Base-by-base conservation (phyloP, 2,888 invertebrate genomes). In the Anorthoa munda region DNA sequence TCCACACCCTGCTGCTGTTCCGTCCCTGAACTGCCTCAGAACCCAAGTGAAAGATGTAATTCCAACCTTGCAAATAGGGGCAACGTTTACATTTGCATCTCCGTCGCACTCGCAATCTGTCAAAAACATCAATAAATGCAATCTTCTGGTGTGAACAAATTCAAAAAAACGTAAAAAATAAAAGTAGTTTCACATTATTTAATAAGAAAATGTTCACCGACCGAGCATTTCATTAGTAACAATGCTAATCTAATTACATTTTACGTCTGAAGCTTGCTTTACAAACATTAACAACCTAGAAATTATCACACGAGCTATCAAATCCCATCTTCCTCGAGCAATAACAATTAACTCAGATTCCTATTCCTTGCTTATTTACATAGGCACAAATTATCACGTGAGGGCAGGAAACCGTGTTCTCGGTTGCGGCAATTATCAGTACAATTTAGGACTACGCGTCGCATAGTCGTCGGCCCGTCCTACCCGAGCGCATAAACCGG, bases 371-470 rank as follows among this genome's bases (percentile, higher is more conserved):
- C 58, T 50, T 74, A 83, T 72, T 66, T 83, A 72, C 69, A 68
- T 77, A 60, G 55, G 63, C 48, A 70, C 48, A 75, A 85, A 79
- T 82, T 77, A 84, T 81, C 84, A 75, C 60, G 73, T 67, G 69
- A 46, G 51, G 46, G 51, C 70, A 70, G 85, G 85, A 86, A 87
- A 76, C 78, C 61, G 61, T 78, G 80, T 72, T 66, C 78, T 70
- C 78, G 51, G 75, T n/a, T 64, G 46, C 69, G 71, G 79, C 83
- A 88, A 86, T 88, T 88, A 87, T 83, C 86, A 84, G 72, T 82
- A 87, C 86, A 84, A 88, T 87, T 87, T 86, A 86, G 83, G 78
- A 61, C 86, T 75, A 63, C 50, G 68, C 65, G 77, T 70, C 75
- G 70, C 56, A 63, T 73, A 63, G 79, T 50, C 67, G 79, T 50